Conservation (phyloP, 2,888 invertebrate species). For the Erebia epiphron region DNA sequence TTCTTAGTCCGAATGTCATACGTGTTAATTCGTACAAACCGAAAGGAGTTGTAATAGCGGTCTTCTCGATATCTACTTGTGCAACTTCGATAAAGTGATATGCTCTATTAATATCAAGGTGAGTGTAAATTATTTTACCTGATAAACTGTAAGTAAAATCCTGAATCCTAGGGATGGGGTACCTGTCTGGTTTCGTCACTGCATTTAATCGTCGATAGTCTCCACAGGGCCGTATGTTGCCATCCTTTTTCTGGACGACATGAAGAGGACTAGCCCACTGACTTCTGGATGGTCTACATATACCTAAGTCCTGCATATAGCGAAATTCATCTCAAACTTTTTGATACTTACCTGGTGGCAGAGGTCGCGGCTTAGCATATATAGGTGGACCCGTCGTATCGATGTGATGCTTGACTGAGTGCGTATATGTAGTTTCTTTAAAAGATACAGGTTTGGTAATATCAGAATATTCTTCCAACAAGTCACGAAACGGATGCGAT, state of each 20-base stretch:
- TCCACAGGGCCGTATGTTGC: slow-evolving; percentile 49
- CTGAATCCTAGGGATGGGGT: slow-evolving; percentile 31
- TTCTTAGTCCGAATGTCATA: slow-evolving; percentile 41
- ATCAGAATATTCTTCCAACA: not conserved
- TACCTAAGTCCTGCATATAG: not conserved
- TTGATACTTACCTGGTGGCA: not conserved
- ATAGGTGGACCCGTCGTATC: not conserved
- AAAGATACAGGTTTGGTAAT: not conserved
- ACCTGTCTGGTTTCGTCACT: slow-evolving; percentile 48
- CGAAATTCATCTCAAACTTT: not conserved
- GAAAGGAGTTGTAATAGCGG: slow-evolving; percentile 36
- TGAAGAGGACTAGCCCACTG: slow-evolving; percentile 51
- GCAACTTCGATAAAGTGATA: slow-evolving; percentile 34
- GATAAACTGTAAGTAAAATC: slow-evolving; percentile 34
- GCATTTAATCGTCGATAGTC: slow-evolving; percentile 58
- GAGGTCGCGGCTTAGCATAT: not conserved
- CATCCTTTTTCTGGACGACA: slow-evolving; percentile 34
- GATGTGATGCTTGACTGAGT: not conserved
- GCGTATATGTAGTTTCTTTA: not conserved
- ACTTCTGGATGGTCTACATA: not conserved
- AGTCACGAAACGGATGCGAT: slow-evolving; percentile 2
- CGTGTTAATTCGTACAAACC: slow-evolving; percentile 47
- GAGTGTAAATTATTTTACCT: slow-evolving; percentile 34
- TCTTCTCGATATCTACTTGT: slow-evolving; percentile 37
- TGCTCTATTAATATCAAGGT: slow-evolving; percentile 34